phyloP scores from a whole-genome alignment of 2,113 vertebrate genomes.

The Megaceryle maxima region DNA sequence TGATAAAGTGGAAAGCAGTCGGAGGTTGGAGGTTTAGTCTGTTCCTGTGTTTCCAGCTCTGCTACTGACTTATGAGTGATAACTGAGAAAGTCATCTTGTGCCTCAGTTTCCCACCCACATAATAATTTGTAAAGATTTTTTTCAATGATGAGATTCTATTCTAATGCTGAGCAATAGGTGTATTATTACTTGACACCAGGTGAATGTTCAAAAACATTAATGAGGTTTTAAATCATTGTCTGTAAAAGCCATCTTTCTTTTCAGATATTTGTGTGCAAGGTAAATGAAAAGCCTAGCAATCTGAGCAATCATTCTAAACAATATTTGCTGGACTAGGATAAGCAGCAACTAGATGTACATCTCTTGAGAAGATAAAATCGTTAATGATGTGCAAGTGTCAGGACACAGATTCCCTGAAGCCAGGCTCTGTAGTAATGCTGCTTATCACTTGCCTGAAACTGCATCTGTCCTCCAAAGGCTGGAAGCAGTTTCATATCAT shows the following conservation, averaged over 20 bases:
- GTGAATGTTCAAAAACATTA: not conserved
- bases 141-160: not conserved
- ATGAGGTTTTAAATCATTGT: not conserved
- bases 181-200: not conserved
- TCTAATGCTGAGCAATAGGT: not conserved
- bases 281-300: not conserved
- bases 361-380: not conserved
- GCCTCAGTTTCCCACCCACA: not conserved
- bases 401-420: not conserved
- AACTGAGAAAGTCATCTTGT: not conserved
- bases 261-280: not conserved
- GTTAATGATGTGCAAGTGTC: not conserved
- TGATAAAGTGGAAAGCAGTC: not conserved
- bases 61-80: not conserved
- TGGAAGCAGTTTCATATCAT: not conserved
- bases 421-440: not conserved
- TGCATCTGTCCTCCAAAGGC: not conserved
- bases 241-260: not conserved
- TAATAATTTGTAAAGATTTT: not conserved
- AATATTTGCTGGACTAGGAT: not conserved
- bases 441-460: conserved; percentile 1
- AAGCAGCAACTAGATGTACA: not conserved
- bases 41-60: not conserved
- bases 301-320: not conserved
- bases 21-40: not conserved